Evolutionary conservation across 2,797 vertebrate species (phyloP).

Genomic region (Propithecus deckenii): DNA sequence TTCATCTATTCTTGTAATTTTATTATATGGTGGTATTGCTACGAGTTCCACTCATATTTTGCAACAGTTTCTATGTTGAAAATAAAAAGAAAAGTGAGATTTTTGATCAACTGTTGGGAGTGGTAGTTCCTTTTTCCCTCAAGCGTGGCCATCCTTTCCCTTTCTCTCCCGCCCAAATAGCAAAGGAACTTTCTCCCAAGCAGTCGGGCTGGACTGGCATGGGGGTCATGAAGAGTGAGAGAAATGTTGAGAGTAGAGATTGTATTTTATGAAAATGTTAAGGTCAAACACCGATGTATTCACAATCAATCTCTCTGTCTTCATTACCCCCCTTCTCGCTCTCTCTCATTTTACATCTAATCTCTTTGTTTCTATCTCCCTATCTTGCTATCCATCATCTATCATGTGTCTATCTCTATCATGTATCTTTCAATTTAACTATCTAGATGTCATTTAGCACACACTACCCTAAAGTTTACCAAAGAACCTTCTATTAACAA

Average conservation of each 20-base stretch:
- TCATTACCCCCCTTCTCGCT: accelerated
- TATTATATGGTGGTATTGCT: neutral
- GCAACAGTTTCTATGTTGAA: neutral
- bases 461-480: neutral
- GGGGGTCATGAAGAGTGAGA: neutral
- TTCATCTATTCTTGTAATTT: neutral
- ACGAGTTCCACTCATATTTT: neutral
- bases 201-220: neutral
- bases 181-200: neutral
- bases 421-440: neutral
- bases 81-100: neutral
- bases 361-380: neutral
- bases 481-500: neutral
- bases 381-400: neutral
- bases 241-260: neutral
- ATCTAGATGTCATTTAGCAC: neutral
- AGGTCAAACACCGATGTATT: neutral
- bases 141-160: neutral
- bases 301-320: neutral
- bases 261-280: conserved; percentile 20
- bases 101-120: neutral
- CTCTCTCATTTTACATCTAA: neutral
- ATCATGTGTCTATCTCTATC: neutral
- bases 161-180: neutral
- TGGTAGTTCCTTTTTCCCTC: neutral